phyloP scores from a whole-genome alignment of 2,113 vertebrate genomes.

The Hippoglossus stenolepis region DNA sequence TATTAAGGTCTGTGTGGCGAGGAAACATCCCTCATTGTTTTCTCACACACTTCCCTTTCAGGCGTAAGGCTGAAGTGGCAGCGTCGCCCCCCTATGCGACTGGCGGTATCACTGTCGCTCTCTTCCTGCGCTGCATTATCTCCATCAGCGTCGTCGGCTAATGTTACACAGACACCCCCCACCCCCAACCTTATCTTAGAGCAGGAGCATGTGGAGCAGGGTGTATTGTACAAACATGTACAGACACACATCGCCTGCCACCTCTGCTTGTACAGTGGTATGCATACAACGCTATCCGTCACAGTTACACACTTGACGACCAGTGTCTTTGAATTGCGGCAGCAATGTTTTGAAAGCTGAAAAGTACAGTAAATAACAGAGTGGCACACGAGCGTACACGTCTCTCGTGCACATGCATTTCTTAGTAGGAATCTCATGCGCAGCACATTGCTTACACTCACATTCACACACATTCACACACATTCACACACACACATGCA shows the following conservation, averaged over 20 bases:
- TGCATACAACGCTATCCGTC: conserved; percentile 18
- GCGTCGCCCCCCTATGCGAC: not conserved
- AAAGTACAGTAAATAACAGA: conserved; percentile 17
- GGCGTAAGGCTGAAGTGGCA: conserved; percentile 19
- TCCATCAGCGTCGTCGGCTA: conserved; percentile 38
- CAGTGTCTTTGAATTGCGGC: conserved; percentile 24
- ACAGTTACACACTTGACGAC: conserved; percentile 12
- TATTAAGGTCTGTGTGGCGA: conserved; percentile 54
- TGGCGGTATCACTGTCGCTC: too few relatives aligned
- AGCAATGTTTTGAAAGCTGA: conserved; percentile 36
- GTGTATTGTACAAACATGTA: conserved; percentile 45
- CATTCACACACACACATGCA: not conserved
- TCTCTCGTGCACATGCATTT: conserved; percentile 34
- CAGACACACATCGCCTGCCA: conserved; percentile 23
- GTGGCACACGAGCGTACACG: conserved; percentile 34
- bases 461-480: conserved; percentile 31
- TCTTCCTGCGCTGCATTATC: not conserved
- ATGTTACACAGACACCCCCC: conserved; percentile 29
- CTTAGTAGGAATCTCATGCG: conserved; percentile 48
- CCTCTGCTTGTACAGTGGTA: conserved; percentile 7
- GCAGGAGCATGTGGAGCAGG: conserved; percentile 28
- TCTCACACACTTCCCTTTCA: conserved; percentile 61
- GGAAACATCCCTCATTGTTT: conserved; percentile 74
- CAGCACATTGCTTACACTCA: conserved; percentile 42
- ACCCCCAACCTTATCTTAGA: conserved; percentile 33